A percentile compares a stretch with the other conserved stretches of the same genome.
phyloP scores from a whole-genome alignment of 2,888 invertebrate species.

The Nomada goodeniana region DNA sequence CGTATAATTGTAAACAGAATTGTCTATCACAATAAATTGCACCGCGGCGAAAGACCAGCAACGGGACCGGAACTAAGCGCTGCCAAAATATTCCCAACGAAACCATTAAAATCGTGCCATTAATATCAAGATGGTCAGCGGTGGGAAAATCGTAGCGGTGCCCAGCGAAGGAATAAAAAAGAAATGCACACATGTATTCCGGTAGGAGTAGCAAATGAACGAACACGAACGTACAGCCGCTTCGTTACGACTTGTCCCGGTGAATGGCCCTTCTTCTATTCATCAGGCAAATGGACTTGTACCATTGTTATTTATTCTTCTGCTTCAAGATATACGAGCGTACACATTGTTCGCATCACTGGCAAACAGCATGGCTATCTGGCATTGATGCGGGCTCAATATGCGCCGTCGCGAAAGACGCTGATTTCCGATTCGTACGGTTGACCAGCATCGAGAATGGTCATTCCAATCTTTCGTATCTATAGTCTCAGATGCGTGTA shows the following conservation, averaged over 20 bases:
- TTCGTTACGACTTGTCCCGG: slow-evolving; percentile 45
- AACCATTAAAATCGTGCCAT: not conserved
- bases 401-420: slow-evolving; percentile 29
- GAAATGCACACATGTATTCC: not conserved
- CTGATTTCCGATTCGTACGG: slow-evolving; percentile 28
- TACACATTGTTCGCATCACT: slow-evolving; percentile 43
- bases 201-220: not conserved
- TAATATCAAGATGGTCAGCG: not conserved
- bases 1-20: too few species aligned
- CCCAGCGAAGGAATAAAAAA: not conserved
- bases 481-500: not conserved
- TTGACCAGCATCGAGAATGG: slow-evolving; percentile 23
- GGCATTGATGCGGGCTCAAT: slow-evolving; percentile 46
- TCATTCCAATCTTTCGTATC: slow-evolving; percentile 6
- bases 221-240: slow-evolving; percentile 28
- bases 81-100: not conserved
- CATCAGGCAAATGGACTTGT: slow-evolving; percentile 58
- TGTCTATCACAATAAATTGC: too few species aligned
- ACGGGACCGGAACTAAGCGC: not conserved
- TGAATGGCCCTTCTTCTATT: slow-evolving; percentile 46
- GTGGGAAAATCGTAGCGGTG: not conserved
- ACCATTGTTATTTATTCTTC: slow-evolving; percentile 62
- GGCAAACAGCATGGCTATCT: slow-evolving; percentile 51
- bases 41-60: too few species aligned
- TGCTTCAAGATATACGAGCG: slow-evolving; percentile 44